Conservation (phyloP, 2,888 invertebrate genomes). For the Phania funesta region DNA sequence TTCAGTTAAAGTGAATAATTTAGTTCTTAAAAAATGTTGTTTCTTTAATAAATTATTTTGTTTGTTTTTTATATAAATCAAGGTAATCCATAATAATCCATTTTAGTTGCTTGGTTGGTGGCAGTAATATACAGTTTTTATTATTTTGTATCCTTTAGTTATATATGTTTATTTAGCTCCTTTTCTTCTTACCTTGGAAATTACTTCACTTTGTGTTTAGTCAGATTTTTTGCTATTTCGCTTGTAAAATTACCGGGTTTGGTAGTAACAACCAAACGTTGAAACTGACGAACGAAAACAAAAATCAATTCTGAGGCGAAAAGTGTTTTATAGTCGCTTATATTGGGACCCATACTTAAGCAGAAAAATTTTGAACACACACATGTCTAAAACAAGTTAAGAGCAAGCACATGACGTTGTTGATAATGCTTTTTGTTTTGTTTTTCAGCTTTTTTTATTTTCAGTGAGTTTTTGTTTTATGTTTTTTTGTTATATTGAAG, state of each 20-base stretch:
- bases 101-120: conserved; percentile 6
- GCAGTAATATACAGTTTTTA: conserved; percentile 56
- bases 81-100: conserved; percentile 60
- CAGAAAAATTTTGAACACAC: conserved; percentile 46
- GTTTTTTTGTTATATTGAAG: conserved; percentile 35
- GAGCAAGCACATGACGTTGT: conserved; percentile 62
- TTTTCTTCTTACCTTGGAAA: conserved; percentile 64
- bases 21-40: conserved; percentile 41
- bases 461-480: conserved; percentile 15
- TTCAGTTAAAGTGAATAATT: conserved; percentile 18
- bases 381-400: conserved; percentile 54
- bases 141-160: conserved; percentile 69
- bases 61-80: conserved; percentile 32
- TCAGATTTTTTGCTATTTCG: conserved; percentile 63
- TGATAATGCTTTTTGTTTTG: conserved; percentile 24
- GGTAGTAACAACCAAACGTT: conserved; percentile 77
- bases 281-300: conserved; percentile 81
- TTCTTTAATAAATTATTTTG: not conserved
- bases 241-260: conserved; percentile 71
- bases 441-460: conserved; percentile 30
- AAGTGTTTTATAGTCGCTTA: conserved; percentile 82
- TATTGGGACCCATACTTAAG: conserved; percentile 76
- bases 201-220: conserved; percentile 58
- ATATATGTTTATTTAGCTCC: conserved; percentile 54
- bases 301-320: conserved; percentile 80